These are phyloP conservation scores for Solea solea DNA, from an alignment of 2,113 vertebrate genomes.

Conservation along the genomic window DNA sequence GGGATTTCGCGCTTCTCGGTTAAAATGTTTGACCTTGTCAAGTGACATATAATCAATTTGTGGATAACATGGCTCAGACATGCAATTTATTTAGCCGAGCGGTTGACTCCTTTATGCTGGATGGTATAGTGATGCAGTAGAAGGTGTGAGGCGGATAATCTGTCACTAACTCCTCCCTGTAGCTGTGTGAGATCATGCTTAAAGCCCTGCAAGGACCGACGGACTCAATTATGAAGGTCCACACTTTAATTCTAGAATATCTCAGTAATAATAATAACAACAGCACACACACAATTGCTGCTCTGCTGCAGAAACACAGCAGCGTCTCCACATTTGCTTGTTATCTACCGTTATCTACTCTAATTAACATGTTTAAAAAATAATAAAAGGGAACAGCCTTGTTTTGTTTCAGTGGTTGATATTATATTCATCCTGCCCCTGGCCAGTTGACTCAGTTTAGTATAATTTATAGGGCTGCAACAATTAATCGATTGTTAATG, in stretches of 20 bases:
- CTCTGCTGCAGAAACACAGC: background rate
- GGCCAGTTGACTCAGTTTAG: background rate
- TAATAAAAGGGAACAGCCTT: background rate
- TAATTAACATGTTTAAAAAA: background rate
- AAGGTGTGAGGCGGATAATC: constrained; percentile 46
- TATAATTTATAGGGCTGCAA: background rate
- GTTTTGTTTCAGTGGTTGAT: background rate
- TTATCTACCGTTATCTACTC: background rate
- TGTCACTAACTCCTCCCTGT: constrained; percentile 48
- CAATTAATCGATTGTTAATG: no score
- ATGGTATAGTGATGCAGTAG: constrained; percentile 49
- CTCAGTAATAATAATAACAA: constrained; percentile 7
- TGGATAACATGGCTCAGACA: constrained; percentile 64
- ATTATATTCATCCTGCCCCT: background rate
- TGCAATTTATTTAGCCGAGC: constrained; percentile 68
- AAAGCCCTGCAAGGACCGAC: constrained; percentile 52
- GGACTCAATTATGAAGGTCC: constrained; percentile 33
- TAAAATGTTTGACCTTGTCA: constrained; percentile 79
- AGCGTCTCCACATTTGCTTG: background rate
- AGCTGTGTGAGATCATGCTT: constrained; percentile 41
- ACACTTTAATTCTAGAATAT: constrained; percentile 35
- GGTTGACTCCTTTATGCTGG: constrained; percentile 62
- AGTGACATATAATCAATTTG: constrained; percentile 81
- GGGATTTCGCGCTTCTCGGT: constrained; percentile 68
- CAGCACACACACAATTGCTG: background rate